A percentile compares a stretch with the other conserved stretches of the same genome.
phyloP scores from a whole-genome alignment of 2,888 invertebrate species.

The Volucella bombylans region DNA sequence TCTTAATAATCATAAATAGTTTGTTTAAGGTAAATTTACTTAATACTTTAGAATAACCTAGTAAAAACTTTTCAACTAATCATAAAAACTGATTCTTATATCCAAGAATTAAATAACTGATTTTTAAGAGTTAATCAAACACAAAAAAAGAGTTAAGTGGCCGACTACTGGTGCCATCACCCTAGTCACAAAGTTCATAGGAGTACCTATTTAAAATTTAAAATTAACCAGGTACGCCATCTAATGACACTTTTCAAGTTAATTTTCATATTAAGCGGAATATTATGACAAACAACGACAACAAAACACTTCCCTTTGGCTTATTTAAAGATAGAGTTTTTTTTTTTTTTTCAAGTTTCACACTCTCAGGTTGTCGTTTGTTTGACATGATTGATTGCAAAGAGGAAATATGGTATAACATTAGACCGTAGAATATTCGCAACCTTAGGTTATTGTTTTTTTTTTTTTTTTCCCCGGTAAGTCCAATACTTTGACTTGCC shows the following conservation, averaged over 20 bases:
- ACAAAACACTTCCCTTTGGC: background rate
- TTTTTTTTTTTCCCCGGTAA: background rate
- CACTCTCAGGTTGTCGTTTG: slow-evolving; percentile 26
- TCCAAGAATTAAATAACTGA: no score
- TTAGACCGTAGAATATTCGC: slow-evolving; percentile 4
- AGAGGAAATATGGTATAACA: slow-evolving; percentile 47
- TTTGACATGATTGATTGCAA: slow-evolving; percentile 32
- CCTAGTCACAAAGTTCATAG: background rate
- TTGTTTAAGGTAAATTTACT: no score
- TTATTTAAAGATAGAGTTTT: slow-evolving; percentile 1
- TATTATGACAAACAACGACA: slow-evolving; percentile 7
- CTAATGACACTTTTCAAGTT: slow-evolving; percentile 6
- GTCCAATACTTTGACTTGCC: background rate
- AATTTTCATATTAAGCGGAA: slow-evolving; percentile 4
- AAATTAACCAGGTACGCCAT: background rate
- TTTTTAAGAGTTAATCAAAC: no score
- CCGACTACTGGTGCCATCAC: no score
- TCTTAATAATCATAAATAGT: no score
- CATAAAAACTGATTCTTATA: no score
- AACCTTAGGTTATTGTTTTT: background rate
- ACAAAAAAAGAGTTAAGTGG: no score
- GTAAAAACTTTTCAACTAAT: no score
- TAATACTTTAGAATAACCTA: no score
- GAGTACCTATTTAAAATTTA: no score
- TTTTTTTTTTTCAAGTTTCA: slow-evolving; percentile 24